These are phyloP conservation scores for Saccopteryx bilineata DNA, from an alignment of 2,113 vertebrate species.

Conservation along the genomic window DNA sequence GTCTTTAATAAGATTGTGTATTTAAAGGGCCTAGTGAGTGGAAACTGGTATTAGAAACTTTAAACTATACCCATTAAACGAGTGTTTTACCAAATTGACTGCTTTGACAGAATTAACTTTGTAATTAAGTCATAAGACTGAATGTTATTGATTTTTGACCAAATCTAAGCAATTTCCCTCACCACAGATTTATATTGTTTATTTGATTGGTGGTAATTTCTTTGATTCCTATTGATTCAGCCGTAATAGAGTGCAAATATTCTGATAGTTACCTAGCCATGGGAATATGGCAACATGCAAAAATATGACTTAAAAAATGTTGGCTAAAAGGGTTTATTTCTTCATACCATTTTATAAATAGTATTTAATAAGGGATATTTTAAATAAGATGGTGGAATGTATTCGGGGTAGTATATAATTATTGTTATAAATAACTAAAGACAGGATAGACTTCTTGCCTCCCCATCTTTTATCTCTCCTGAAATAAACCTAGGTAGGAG, in stretches of 20 bases:
- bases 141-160: conserved; percentile 1
- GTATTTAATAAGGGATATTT: background rate
- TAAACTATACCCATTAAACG: background rate
- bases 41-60: background rate
- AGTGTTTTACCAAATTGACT: background rate
- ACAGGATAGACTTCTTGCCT: background rate
- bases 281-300: background rate
- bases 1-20: background rate
- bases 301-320: background rate
- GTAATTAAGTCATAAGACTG: background rate
- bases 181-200: background rate
- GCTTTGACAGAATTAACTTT: conserved; percentile 5
- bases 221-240: background rate
- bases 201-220: background rate
- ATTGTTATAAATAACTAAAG: background rate
- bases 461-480: background rate
- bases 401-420: background rate
- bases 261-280: background rate
- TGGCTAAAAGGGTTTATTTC: background rate
- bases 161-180: background rate
- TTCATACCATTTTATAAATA: background rate
- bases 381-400: background rate
- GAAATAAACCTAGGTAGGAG: background rate
- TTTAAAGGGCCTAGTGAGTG: background rate
- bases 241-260: background rate